Percentiles rank a stretch among this genome's conserved stretches.
These are phyloP conservation scores for Lasius fuliginosus DNA, from an alignment of 2,888 invertebrate genomes.

Conservation along the genomic window DNA sequence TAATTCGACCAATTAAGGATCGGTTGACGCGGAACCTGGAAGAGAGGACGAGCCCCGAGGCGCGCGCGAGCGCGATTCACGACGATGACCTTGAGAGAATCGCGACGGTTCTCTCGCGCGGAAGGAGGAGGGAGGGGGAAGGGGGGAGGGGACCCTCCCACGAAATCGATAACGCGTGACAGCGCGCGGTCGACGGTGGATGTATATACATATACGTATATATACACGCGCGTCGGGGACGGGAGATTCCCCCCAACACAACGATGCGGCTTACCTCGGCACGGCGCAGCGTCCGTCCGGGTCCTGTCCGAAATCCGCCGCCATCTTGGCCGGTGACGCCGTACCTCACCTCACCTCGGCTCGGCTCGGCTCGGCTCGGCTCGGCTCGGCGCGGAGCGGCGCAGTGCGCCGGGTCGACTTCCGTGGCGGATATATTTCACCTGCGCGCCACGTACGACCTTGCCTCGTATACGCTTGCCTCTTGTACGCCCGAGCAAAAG, in stretches of 20 bases:
- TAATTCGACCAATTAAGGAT: slow-evolving; percentile 26
- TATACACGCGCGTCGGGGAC: neutral
- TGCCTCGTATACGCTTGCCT: neutral
- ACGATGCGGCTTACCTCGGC: slow-evolving; percentile 43
- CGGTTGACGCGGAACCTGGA: slow-evolving; percentile 34
- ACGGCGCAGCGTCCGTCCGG: slow-evolving; percentile 34
- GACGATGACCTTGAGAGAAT: slow-evolving; percentile 64
- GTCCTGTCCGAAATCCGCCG: slow-evolving; percentile 52
- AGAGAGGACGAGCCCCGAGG: slow-evolving; percentile 20
- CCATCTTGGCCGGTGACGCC: slow-evolving; percentile 52
- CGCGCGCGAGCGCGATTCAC: slow-evolving; percentile 54
- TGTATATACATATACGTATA: neutral
- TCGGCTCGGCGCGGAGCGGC: neutral
- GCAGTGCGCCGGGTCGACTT: neutral
- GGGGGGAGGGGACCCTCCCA: slow-evolving; percentile 20
- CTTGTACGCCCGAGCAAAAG: slow-evolving; percentile 10
- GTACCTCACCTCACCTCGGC: neutral
- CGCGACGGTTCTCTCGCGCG: slow-evolving; percentile 14
- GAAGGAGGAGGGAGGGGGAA: neutral
- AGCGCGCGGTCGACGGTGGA: slow-evolving; percentile 24
- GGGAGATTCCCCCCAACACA: neutral
- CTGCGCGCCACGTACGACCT: slow-evolving; percentile 34
- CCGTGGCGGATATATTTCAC: slow-evolving; percentile 17
- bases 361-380: neutral
- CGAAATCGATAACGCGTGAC: slow-evolving; percentile 55